Conservation (phyloP, 2,888 invertebrate genomes). For the Callosobruchus maculatus region DNA sequence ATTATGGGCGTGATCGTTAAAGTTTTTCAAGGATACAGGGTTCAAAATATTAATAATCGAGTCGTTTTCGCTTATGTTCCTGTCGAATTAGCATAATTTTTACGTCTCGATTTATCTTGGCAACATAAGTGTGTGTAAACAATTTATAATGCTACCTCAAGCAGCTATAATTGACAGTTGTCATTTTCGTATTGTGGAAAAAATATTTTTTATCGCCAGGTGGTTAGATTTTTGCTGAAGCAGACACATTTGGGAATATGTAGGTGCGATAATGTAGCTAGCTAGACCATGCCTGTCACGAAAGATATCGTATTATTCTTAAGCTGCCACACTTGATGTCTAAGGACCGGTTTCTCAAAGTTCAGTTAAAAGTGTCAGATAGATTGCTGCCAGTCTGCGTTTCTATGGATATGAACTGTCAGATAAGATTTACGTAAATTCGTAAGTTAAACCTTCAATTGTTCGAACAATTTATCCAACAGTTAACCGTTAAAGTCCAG, state of each 20-base stretch:
- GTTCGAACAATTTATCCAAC: no score
- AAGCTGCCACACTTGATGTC: no score
- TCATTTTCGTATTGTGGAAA: background rate
- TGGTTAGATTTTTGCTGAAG: background rate
- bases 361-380: no score
- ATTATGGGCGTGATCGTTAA: conserved; percentile 1
- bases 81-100: background rate
- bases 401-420: no score
- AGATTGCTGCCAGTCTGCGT: no score
- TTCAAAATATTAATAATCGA: conserved; percentile 1
- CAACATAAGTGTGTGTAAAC: background rate
- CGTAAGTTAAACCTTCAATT: no score
- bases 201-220: background rate
- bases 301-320: no score
- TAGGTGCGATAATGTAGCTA: no score
- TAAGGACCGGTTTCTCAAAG: no score
- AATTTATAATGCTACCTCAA: background rate
- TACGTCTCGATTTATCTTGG: background rate
- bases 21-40: background rate
- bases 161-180: background rate
- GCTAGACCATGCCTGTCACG: no score
- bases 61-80: background rate
- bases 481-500: no score
- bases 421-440: no score
- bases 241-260: background rate